Evolutionary conservation across 30 jellyfish, hydroid and myxozoan species (phyloP), one percentile per base, ranked within the genome.

Genomic region (Clytia hemisphaerica): DNA sequence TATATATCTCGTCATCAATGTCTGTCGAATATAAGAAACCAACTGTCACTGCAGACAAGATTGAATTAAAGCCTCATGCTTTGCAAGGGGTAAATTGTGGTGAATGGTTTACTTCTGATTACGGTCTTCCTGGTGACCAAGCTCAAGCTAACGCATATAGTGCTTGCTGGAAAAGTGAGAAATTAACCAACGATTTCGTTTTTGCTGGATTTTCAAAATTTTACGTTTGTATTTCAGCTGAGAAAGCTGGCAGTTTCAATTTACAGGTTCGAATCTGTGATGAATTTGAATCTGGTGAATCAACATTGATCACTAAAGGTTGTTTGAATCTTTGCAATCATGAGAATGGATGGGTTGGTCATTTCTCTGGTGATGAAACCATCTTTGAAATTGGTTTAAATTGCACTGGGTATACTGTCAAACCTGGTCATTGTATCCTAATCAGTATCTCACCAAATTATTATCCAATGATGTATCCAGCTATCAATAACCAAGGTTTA

Each of bases 81-180:
- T 12, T 67, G 42, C 79, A 67, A 25, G 79, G 79, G 10, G 72
- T 37, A n/a, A 38, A 38, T 18, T 6, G 36, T 0, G 79, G 79
- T 18, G 16, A 25, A 4, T 42, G 65, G 53, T 67, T 40, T 24
- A 7, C 46, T 37, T 15, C 45, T n/a, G 72, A 67, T 46, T 27
- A 42, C 45, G 79, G 79, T 14, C 45, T 67, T 46, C 75, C 79
- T 4, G 92, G 64, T 1, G 79, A 67, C 21, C 79, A 67, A 45
- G 10, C 73, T 42, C 18, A 38, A 6, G 79, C 79, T 67, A 67
- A 67, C 45, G 77, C 22, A 37, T 26, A 67, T 67, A 67, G 79
- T 67, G 28, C 16, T 22, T 67, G 79, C 74, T 67, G 79, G 79
- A 38, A 14, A 2, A 37, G 45, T n/a, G 77, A 67, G 34, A 14